phyloP scores from a whole-genome alignment of 2,797 vertebrate genomes.

The Chromis chromis region DNA sequence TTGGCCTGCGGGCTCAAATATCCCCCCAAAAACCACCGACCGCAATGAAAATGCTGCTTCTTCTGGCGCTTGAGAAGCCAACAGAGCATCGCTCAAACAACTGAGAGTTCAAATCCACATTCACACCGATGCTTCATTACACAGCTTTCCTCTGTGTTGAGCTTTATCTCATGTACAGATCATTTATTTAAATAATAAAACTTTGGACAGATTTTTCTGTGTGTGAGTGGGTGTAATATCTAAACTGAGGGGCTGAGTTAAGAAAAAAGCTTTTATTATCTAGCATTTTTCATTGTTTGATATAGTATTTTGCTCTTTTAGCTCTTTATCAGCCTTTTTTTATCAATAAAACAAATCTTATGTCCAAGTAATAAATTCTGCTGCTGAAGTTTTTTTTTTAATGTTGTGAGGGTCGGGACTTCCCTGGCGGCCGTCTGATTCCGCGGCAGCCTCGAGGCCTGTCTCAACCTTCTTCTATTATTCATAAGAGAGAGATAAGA shows the following conservation, averaged over 20 bases:
- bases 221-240: conserved; percentile 29
- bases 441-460: not conserved
- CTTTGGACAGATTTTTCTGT: conserved; percentile 18
- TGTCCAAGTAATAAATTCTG: not conserved
- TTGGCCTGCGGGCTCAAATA: conserved; percentile 34
- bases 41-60: conserved; percentile 29
- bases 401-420: not conserved
- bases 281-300: not conserved
- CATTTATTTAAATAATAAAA: conserved; percentile 41
- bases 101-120: conserved; percentile 16
- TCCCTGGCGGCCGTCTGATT: not conserved
- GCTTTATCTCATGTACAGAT: conserved; percentile 23
- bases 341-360: not conserved
- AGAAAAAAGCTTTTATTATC: not conserved
- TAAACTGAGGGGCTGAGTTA: conserved; percentile 28
- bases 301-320: not conserved
- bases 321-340: not conserved
- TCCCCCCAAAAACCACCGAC: conserved; percentile 25
- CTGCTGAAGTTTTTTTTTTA: not conserved
- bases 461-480: conserved; percentile 60
- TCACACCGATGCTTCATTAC: conserved; percentile 57
- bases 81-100: conserved; percentile 33
- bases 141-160: conserved; percentile 26
- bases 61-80: conserved; percentile 36
- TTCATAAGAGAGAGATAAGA: conserved; percentile 60